Conservation (phyloP, 2,888 invertebrate genomes). For the Netelia melanura region DNA sequence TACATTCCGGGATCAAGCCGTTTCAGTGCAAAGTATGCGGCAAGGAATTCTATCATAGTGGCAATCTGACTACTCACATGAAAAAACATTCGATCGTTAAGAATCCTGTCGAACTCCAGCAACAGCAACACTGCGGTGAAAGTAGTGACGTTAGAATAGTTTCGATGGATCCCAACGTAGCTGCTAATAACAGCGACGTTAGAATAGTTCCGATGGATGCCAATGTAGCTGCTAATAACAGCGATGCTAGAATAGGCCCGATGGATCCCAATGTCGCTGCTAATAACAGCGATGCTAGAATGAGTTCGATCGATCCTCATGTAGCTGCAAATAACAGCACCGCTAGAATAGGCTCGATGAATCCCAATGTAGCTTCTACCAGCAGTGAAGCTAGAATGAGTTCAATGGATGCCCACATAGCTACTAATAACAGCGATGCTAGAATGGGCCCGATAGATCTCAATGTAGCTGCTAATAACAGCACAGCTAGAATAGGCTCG, state of each 20-base stretch:
- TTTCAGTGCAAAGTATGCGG: slow-evolving; percentile 84
- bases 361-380: neutral
- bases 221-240: slow-evolving; percentile 19
- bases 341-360: slow-evolving; percentile 1
- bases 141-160: slow-evolving; percentile 50
- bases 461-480: slow-evolving; percentile 51
- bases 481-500: slow-evolving; percentile 10
- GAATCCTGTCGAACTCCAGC: slow-evolving; percentile 28
- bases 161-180: neutral
- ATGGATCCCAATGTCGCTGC: neutral
- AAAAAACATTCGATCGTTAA: slow-evolving; percentile 80
- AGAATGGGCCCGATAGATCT: slow-evolving; percentile 2
- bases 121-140: slow-evolving; percentile 40
- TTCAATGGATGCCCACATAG: neutral
- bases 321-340: slow-evolving; percentile 52
- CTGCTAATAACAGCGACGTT: neutral
- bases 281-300: slow-evolving; percentile 17
- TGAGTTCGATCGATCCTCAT: neutral
- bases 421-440: neutral
- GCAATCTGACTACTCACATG: slow-evolving; percentile 84
- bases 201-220: neutral
- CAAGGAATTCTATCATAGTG: slow-evolving; percentile 84
- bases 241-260: slow-evolving; percentile 37
- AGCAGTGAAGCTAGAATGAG: slow-evolving; percentile 50
- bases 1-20: slow-evolving; percentile 84